These are phyloP conservation scores for Hartigia nigra DNA, from an alignment of 2,888 invertebrate species.

Conservation along the genomic window DNA sequence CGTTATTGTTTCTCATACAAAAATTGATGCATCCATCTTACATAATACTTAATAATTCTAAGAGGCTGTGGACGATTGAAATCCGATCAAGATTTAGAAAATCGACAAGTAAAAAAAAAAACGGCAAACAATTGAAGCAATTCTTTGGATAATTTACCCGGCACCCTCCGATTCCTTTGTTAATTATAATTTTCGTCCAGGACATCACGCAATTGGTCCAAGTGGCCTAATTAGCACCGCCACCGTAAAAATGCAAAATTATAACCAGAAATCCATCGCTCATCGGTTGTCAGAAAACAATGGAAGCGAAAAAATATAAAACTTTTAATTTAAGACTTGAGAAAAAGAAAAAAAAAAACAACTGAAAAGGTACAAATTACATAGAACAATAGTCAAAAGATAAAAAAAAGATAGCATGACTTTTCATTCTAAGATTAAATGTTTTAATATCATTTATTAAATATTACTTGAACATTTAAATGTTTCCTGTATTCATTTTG, in stretches of 20 bases:
- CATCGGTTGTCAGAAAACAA: background rate
- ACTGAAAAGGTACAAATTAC: too few relatives aligned
- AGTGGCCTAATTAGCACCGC: background rate
- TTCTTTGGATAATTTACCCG: background rate
- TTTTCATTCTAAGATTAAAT: constrained; percentile 31
- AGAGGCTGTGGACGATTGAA: too few relatives aligned
- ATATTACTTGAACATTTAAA: constrained; percentile 45
- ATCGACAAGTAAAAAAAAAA: too few relatives aligned
- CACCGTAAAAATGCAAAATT: background rate
- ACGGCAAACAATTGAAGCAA: background rate
- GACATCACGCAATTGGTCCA: background rate
- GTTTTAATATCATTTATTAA: constrained; percentile 39
- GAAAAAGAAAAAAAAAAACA: too few relatives aligned
- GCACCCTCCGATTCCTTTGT: background rate
- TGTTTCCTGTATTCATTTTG: constrained; percentile 35
- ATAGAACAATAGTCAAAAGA: background rate
- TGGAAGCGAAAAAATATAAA: too few relatives aligned
- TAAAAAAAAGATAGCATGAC: constrained; percentile 3
- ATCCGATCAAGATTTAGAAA: too few relatives aligned
- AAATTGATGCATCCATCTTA: background rate
- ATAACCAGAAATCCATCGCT: background rate
- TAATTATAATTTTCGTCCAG: background rate
- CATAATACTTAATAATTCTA: too few relatives aligned
- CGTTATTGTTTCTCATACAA: background rate
- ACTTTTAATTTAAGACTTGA: too few relatives aligned